phyloP scores from a whole-genome alignment of 2,888 invertebrate species.

The Noctua janthe region DNA sequence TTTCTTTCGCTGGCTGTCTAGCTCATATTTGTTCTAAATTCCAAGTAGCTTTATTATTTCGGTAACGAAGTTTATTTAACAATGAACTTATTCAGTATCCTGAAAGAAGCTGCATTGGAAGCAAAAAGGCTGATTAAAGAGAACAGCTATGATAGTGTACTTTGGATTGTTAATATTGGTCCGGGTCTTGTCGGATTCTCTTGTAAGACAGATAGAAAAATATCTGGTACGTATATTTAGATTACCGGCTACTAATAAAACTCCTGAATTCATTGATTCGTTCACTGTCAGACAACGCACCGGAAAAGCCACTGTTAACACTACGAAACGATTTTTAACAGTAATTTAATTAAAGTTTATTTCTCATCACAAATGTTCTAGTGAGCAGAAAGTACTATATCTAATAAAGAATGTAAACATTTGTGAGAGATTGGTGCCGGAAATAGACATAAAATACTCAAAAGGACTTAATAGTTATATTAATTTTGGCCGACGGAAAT shows the following conservation, averaged over 20 bases:
- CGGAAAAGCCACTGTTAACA: not conserved
- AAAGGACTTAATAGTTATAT: not conserved
- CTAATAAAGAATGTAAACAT: not conserved
- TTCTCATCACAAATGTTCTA: not conserved
- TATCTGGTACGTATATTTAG: constrained; percentile 67
- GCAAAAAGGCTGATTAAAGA: constrained; percentile 67
- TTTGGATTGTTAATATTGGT: constrained; percentile 77
- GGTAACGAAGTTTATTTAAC: not conserved
- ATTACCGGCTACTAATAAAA: not conserved
- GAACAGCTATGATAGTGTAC: constrained; percentile 74
- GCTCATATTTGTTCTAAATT: not conserved
- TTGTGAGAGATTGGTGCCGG: not conserved
- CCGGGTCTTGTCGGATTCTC: constrained; percentile 78
- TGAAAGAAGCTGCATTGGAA: constrained; percentile 54
- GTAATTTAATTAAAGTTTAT: not conserved
- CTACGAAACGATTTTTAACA: not conserved
- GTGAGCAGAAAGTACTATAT: not conserved
- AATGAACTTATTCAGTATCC: constrained; percentile 58
- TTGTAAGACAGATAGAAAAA: constrained; percentile 68
- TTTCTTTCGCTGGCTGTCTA: not conserved
- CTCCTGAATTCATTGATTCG: not conserved
- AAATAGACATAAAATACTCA: not conserved
- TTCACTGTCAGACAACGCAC: not conserved
- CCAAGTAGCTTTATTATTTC: not conserved
- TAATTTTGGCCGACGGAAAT: not conserved